Evolutionary conservation across 2,888 invertebrate species (phyloP).

Genomic region (Macrosoma leucophasiata): DNA sequence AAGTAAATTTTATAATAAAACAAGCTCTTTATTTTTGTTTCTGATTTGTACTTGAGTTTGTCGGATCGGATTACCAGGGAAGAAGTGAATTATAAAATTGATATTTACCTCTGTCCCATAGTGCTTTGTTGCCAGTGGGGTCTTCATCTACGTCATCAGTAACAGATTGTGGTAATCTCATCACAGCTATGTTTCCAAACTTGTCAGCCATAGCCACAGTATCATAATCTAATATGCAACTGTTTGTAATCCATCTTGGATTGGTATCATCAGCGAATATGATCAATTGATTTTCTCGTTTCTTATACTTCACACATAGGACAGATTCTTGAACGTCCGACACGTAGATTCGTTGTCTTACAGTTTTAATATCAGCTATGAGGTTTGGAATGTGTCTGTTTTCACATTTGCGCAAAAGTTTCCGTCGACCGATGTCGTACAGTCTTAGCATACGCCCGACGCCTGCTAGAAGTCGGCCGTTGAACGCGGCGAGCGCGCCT

Average conservation of each 20-base stretch:
- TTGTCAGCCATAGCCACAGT: constrained; percentile 98
- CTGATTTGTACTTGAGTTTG: too few species aligned
- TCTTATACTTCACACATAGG: constrained; percentile 95
- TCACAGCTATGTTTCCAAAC: constrained; percentile 96
- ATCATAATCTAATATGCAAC: constrained; percentile 95
- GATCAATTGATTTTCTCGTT: constrained; percentile 97
- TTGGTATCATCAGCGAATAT: constrained; percentile 99
- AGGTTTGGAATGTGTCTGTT: constrained; percentile 97
- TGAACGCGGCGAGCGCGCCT: constrained; percentile 90
- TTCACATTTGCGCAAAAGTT: constrained; percentile 97
- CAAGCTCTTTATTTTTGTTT: neutral
- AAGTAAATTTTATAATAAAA: neutral
- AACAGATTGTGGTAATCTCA: constrained; percentile 91
- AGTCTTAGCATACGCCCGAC: constrained; percentile 94
- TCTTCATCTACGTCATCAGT: constrained; percentile 99
- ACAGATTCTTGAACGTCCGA: constrained; percentile 98
- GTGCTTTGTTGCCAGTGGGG: constrained; percentile 97
- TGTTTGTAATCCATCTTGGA: constrained; percentile 95
- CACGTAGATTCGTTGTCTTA: constrained; percentile 95
- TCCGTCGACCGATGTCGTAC: constrained; percentile 95
- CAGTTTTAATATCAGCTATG: constrained; percentile 93
- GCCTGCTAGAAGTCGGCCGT: constrained; percentile 93
- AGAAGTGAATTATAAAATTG: neutral
- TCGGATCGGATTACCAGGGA: neutral
- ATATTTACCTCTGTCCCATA: constrained; percentile 88